Conservation (phyloP, 2,888 invertebrate species). For the Cosmopolites sordidus region DNA sequence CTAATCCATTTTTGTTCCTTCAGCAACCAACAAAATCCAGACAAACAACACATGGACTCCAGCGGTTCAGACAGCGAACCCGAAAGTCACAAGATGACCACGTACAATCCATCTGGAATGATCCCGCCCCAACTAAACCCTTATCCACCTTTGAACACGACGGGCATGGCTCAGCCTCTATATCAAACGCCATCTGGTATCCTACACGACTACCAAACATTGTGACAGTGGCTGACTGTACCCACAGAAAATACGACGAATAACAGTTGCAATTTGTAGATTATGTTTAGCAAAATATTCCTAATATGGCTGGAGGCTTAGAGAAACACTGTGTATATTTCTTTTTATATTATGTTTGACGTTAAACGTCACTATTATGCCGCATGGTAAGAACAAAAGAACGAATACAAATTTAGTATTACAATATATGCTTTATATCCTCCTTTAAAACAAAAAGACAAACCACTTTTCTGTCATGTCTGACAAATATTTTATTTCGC, state of each 20-base stretch:
- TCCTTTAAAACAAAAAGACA: too few relatives aligned
- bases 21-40: constrained; percentile 45
- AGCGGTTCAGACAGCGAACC: constrained; percentile 47
- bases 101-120: constrained; percentile 36
- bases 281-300: neutral
- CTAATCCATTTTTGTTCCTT: constrained; percentile 34
- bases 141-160: constrained; percentile 39
- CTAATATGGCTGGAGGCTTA: too few relatives aligned
- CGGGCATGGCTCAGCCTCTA: constrained; percentile 41
- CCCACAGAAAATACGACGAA: constrained; percentile 19
- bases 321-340: too few relatives aligned
- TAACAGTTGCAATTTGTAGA: constrained; percentile 17
- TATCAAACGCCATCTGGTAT: constrained; percentile 45
- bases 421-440: too few relatives aligned
- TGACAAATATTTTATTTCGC: too few relatives aligned
- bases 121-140: constrained; percentile 35
- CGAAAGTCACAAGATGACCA: constrained; percentile 40
- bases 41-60: constrained; percentile 48
- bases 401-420: too few relatives aligned
- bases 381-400: too few relatives aligned
- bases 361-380: too few relatives aligned
- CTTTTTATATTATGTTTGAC: too few relatives aligned
- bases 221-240: constrained; percentile 48
- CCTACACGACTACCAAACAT: constrained; percentile 49
- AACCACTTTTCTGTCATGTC: too few relatives aligned